A percentile compares a stretch with the other conserved stretches of the same genome.
These are phyloP conservation scores for Eueides isabella DNA, from an alignment of 1,140 invertebrate genomes.

Conservation along the genomic window DNA sequence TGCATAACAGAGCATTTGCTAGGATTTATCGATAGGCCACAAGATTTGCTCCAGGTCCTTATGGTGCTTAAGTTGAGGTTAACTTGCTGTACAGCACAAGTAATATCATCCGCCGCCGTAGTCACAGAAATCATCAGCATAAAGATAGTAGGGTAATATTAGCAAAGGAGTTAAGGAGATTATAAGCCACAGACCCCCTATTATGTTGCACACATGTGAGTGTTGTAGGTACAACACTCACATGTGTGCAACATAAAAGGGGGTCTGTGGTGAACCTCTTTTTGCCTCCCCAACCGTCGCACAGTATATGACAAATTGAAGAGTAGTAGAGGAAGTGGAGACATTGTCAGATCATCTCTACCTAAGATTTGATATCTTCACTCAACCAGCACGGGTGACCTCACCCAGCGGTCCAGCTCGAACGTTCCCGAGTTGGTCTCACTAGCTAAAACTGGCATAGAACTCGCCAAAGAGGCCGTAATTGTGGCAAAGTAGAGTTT, in stretches of 20 bases:
- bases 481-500: slow-evolving; percentile 20
- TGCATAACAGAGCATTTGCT: too few relatives aligned
- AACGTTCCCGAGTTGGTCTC: slow-evolving; percentile 1
- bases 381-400: neutral
- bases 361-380: slow-evolving; percentile 25
- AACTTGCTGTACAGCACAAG: too few relatives aligned
- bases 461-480: slow-evolving; percentile 19
- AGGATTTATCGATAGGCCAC: too few relatives aligned
- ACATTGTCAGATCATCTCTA: slow-evolving; percentile 39
- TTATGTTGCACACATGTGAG: slow-evolving; percentile 36
- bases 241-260: slow-evolving; percentile 35
- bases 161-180: too few relatives aligned
- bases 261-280: slow-evolving; percentile 37
- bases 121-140: too few relatives aligned
- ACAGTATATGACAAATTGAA: slow-evolving; percentile 30
- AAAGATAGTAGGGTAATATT: too few relatives aligned
- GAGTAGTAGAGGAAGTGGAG: slow-evolving; percentile 38
- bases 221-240: too few relatives aligned
- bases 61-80: too few relatives aligned
- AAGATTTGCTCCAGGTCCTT: too few relatives aligned
- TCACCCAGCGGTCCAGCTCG: neutral
- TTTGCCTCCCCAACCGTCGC: too few relatives aligned
- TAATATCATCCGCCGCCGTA: too few relatives aligned
- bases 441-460: slow-evolving; percentile 8
- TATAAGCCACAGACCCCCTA: slow-evolving; percentile 38